Evolutionary conservation across 2,797 vertebrate species (phyloP).

Genomic region (Trichosurus vulpecula): DNA sequence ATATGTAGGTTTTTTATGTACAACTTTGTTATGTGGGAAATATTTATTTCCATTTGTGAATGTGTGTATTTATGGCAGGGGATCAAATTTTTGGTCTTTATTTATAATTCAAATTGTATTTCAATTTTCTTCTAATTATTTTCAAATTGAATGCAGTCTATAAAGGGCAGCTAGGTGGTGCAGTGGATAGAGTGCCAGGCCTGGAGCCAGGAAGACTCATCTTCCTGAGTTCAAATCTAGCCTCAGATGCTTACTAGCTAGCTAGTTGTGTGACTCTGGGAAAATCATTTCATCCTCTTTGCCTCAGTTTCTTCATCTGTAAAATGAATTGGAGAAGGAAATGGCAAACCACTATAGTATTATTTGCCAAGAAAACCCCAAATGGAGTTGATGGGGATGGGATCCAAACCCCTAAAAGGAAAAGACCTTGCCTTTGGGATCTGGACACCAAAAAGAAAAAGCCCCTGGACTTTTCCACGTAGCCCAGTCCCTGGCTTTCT

Average conservation of each 20-base stretch:
- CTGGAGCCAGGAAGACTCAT: background rate
- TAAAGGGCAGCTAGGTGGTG: background rate
- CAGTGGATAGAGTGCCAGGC: background rate
- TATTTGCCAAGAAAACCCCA: background rate
- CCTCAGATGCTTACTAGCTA: background rate
- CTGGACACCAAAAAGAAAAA: no score
- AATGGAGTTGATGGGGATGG: no score
- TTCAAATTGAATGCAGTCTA: slow-evolving; percentile 1
- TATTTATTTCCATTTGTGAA: background rate
- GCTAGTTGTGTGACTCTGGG: background rate
- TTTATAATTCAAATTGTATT: slow-evolving; percentile 49
- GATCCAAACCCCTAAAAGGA: no score
- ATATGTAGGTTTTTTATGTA: background rate
- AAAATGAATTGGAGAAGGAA: background rate
- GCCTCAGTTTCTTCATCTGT: background rate
- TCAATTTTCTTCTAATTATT: slow-evolving; percentile 18
- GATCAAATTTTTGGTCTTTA: slow-evolving; percentile 41
- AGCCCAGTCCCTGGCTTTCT: no score
- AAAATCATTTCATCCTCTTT: background rate
- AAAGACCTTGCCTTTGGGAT: no score
- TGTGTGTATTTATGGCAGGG: background rate
- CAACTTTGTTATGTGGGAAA: background rate
- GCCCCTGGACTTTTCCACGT: no score
- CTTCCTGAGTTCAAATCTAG: background rate
- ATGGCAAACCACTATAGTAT: background rate